phyloP scores from a whole-genome alignment of 2,113 vertebrate genomes.

The Anguilla rostrata region DNA sequence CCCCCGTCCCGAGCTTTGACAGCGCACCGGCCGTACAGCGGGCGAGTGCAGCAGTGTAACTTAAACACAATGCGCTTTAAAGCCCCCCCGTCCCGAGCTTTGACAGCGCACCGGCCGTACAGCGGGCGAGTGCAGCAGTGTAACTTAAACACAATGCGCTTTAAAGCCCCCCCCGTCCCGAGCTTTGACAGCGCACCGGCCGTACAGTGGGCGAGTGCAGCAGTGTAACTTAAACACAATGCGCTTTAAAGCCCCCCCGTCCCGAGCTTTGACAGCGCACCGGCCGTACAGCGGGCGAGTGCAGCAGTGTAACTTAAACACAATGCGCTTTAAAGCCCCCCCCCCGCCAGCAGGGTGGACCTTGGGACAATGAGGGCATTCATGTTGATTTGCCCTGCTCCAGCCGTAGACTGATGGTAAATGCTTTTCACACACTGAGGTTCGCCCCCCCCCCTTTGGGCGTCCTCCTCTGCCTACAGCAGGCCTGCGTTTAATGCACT shows the following conservation, averaged over 20 bases:
- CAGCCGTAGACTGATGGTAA: constrained; percentile 26
- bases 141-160: constrained; percentile 23
- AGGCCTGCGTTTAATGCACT: constrained; percentile 8
- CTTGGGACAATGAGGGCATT: constrained; percentile 32
- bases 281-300: not conserved
- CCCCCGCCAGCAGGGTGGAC: constrained; percentile 8
- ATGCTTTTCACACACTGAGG: constrained; percentile 9
- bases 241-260: not conserved
- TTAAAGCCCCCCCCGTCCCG: not conserved
- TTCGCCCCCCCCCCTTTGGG: not conserved
- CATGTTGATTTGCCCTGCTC: constrained; percentile 27
- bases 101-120: too few relatives aligned
- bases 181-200: not conserved
- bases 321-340: not conserved
- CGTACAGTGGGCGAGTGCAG: not conserved
- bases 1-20: not conserved
- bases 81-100: not conserved
- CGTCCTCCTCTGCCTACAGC: not conserved
- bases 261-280: not conserved
- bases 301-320: constrained; percentile 19
- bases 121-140: too few relatives aligned
- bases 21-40: not conserved
- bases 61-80: constrained; percentile 15
- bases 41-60: not conserved
- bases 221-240: constrained; percentile 23